Conservation (phyloP, 2,113 vertebrate species). For the Mormyrus lacerda region DNA sequence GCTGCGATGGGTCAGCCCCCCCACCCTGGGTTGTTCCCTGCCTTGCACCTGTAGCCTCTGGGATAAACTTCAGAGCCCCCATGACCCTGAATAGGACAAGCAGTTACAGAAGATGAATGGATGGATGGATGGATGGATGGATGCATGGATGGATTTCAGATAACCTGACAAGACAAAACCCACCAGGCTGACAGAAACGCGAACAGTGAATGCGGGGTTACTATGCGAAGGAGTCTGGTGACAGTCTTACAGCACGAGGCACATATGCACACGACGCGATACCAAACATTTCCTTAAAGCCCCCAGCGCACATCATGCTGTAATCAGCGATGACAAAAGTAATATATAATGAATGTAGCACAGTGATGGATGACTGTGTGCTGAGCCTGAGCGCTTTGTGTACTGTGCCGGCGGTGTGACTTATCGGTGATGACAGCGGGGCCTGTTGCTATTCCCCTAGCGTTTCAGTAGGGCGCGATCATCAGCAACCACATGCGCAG, state of each 20-base stretch:
- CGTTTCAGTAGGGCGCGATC: not conserved
- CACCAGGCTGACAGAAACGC: not conserved
- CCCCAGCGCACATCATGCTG: not conserved
- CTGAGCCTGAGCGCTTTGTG: not conserved
- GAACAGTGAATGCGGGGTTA: not conserved
- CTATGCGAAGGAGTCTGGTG: not conserved
- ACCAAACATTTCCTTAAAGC: not conserved
- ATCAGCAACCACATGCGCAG: not conserved
- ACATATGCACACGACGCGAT: not conserved
- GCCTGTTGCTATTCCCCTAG: not conserved
- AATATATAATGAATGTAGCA: not conserved
- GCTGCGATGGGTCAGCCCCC: not conserved
- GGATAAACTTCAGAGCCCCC: no score
- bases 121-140: not conserved
- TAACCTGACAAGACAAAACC: no score
- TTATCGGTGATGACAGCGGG: not conserved
- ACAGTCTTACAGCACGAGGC: not conserved
- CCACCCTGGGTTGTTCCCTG: not conserved
- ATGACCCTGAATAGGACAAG: not conserved
- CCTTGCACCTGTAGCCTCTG: not conserved
- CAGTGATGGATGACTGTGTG: not conserved
- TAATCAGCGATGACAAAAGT: not conserved
- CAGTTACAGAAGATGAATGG: not conserved
- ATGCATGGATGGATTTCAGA: not conserved
- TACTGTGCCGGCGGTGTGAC: not conserved